A percentile compares a stretch with the other conserved stretches of the same genome.
These are phyloP conservation scores for Drosophila aldrichi DNA, from an alignment of 2,888 invertebrate genomes.

Conservation along the genomic window DNA sequence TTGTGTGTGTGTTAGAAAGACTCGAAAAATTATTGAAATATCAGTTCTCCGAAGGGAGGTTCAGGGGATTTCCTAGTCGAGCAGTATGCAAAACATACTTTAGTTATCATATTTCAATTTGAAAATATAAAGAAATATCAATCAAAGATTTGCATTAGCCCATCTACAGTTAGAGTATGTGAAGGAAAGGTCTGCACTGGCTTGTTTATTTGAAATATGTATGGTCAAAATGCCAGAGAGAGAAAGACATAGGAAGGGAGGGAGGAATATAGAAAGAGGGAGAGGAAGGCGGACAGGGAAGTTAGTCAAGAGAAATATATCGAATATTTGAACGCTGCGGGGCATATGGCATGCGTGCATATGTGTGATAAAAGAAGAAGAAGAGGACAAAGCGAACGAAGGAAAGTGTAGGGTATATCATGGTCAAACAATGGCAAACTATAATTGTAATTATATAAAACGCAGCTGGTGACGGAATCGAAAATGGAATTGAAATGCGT, in stretches of 20 bases:
- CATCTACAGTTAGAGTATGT: conserved; percentile 8
- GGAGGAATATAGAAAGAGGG: background rate
- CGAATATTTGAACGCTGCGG: conserved; percentile 14
- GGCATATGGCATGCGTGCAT: conserved; percentile 15
- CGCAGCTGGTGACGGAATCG: conserved; percentile 40
- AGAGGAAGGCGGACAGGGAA: conserved; percentile 13
- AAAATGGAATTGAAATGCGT: conserved; percentile 34
- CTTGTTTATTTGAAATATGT: conserved; percentile 7
- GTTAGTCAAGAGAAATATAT: conserved; percentile 26
- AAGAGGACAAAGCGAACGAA: background rate
- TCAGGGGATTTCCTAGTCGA: no score
- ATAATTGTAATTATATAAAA: conserved; percentile 41
- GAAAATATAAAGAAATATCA: background rate
- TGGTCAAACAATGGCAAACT: conserved; percentile 7
- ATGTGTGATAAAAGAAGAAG: background rate
- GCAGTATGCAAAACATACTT: no score
- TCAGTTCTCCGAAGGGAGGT: no score
- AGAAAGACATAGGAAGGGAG: background rate
- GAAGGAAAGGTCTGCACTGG: conserved; percentile 10
- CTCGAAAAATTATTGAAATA: no score
- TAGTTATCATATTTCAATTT: no score
- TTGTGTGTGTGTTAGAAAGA: no score
- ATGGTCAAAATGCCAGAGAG: conserved; percentile 26
- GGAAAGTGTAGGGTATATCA: conserved; percentile 5
- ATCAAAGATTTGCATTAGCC: background rate